Percentiles rank a stretch among this genome's conserved stretches.
Conservation (phyloP, 2,797 vertebrate genomes). For the Mus caroli region DNA sequence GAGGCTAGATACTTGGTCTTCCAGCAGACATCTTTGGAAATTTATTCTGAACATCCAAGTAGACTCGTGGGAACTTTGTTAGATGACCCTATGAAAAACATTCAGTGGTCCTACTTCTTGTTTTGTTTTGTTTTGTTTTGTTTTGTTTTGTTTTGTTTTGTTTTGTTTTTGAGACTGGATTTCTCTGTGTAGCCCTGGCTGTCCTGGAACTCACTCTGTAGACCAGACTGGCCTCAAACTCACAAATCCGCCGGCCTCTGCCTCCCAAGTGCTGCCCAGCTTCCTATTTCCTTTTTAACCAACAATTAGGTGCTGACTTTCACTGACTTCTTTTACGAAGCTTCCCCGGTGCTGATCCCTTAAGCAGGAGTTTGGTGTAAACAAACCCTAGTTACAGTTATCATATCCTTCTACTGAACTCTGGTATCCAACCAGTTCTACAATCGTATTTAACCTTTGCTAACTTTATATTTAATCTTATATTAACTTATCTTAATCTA, state of each 20-base stretch:
- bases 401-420: background rate
- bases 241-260: too few relatives aligned
- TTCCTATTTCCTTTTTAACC: background rate
- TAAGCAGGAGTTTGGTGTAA: background rate
- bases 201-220: too few relatives aligned
- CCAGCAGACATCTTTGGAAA: background rate
- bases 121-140: too few relatives aligned
- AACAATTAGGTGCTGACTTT: background rate
- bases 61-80: background rate
- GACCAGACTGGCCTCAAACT: too few relatives aligned
- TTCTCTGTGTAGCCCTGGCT: too few relatives aligned
- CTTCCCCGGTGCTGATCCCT: background rate
- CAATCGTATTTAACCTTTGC: background rate
- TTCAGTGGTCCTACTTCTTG: background rate
- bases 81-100: background rate
- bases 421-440: background rate
- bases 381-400: background rate
- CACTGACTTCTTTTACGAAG: background rate
- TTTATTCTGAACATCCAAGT: background rate
- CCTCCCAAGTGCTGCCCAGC: too few relatives aligned
- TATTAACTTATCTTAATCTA: background rate
- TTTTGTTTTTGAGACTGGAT: too few relatives aligned
- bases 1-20: background rate
- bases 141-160: too few relatives aligned
- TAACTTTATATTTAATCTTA: slow-evolving; percentile 27